phyloP scores from a whole-genome alignment of 2,888 invertebrate genomes.

The Calameuta idolon region DNA sequence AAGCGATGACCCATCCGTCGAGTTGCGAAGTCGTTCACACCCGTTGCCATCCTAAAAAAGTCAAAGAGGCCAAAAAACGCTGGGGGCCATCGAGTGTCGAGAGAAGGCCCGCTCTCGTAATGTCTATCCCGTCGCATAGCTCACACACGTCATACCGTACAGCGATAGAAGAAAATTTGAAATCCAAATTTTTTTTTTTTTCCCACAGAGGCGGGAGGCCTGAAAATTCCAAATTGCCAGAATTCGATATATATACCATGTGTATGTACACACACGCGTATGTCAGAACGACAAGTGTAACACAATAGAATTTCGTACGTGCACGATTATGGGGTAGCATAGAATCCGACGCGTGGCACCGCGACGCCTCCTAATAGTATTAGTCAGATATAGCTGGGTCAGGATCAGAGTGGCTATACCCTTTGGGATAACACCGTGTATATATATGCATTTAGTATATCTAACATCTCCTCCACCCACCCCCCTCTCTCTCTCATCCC shows the following conservation, averaged over 20 bases:
- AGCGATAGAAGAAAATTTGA: not conserved
- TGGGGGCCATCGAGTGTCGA: not conserved
- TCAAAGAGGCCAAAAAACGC: not conserved
- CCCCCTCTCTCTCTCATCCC: not conserved
- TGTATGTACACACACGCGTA: not conserved
- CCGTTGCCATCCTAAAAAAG: not conserved
- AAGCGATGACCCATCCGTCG: not conserved
- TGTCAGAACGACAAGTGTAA: not conserved
- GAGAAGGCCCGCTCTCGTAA: not conserved
- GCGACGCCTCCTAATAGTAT: slow-evolving; percentile 45
- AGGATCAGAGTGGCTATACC: slow-evolving; percentile 19
- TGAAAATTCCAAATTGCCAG: not conserved
- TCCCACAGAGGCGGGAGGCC: too few species aligned
- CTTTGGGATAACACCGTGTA: not conserved
- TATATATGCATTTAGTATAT: slow-evolving; percentile 1
- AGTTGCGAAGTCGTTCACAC: not conserved
- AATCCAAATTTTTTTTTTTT: not conserved
- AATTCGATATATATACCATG: not conserved
- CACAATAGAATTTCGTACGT: not conserved
- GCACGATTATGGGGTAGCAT: not conserved
- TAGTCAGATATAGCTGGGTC: slow-evolving; percentile 26
- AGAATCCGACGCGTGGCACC: slow-evolving; percentile 45
- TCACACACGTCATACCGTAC: not conserved
- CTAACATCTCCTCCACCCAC: not conserved
- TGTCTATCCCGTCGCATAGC: not conserved